Percentiles rank a stretch among this genome's conserved stretches.
phyloP scores from a whole-genome alignment of 53 echinoderm and acorn worm species.

The Patiria pectinifera region DNA sequence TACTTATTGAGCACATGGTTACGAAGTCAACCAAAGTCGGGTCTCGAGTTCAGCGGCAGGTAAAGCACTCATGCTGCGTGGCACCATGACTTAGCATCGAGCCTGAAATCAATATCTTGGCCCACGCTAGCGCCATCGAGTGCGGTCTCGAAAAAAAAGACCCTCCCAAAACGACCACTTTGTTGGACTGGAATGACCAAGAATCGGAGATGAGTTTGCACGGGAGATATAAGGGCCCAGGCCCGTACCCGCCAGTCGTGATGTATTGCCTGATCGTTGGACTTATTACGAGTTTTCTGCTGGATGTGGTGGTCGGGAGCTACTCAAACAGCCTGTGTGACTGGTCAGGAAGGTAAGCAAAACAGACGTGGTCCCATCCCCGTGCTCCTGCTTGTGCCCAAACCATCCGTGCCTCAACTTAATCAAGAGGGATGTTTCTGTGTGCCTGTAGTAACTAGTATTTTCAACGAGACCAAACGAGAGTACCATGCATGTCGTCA shows the following conservation, averaged over 20 bases:
- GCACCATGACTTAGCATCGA: background rate
- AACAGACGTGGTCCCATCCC: background rate
- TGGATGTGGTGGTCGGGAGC: constrained; percentile 48
- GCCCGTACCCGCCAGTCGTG: constrained; percentile 29
- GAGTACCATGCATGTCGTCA: too few relatives aligned
- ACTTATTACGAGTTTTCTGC: constrained; percentile 43
- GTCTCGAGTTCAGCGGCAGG: background rate
- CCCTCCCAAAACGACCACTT: background rate
- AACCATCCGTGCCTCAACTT: background rate
- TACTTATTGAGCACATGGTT: background rate
- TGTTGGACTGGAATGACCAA: background rate
- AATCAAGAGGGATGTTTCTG: background rate
- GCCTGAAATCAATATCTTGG: constrained; percentile 21
- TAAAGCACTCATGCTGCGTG: constrained; percentile 28
- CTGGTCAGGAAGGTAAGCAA: constrained; percentile 73
- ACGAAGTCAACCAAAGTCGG: background rate
- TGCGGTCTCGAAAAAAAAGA: background rate
- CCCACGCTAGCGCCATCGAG: background rate
- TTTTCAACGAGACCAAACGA: too few relatives aligned
- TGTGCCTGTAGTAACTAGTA: too few relatives aligned
- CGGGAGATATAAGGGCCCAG: constrained; percentile 24
- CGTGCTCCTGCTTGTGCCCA: too few relatives aligned
- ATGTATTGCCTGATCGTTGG: constrained; percentile 36
- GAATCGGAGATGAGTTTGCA: constrained; percentile 26
- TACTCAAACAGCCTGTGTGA: constrained; percentile 72